Evolutionary conservation across 2,888 invertebrate species (phyloP).

Genomic region (Hirudinaria manillensis): DNA sequence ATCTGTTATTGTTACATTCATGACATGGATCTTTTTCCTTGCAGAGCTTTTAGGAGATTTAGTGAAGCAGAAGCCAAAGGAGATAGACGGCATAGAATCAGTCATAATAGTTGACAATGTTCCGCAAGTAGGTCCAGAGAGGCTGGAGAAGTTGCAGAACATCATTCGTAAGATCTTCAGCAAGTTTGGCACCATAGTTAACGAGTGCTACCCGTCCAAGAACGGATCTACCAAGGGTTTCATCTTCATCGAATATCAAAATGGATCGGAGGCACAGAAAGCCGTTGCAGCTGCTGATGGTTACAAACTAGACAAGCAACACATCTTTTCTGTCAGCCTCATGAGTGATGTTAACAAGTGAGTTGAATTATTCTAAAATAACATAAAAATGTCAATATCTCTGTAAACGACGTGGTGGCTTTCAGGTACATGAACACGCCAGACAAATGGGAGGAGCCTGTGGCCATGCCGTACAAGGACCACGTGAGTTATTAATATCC

Average conservation of each 20-base stretch:
- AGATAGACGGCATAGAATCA: slow-evolving; percentile 90
- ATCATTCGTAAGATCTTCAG: slow-evolving; percentile 85
- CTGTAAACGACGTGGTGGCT: background rate
- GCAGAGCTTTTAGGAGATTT: slow-evolving; percentile 85
- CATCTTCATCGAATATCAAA: slow-evolving; percentile 84
- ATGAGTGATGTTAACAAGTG: slow-evolving; percentile 91
- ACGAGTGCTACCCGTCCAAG: slow-evolving; percentile 77
- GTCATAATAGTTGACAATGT: slow-evolving; percentile 93
- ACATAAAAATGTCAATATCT: background rate
- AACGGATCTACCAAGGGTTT: slow-evolving; percentile 80
- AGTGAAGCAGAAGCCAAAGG: slow-evolving; percentile 78
- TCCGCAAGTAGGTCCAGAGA: slow-evolving; percentile 75
- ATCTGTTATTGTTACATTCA: too few relatives aligned
- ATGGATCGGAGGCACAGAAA: slow-evolving; percentile 73
- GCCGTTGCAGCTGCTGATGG: slow-evolving; percentile 83
- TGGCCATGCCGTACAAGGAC: slow-evolving; percentile 79
- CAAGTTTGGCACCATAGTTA: slow-evolving; percentile 77
- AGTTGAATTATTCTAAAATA: slow-evolving; percentile 51
- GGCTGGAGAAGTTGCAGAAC: slow-evolving; percentile 82
- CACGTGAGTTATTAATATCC: slow-evolving; percentile 53
- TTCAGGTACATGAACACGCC: slow-evolving; percentile 54
- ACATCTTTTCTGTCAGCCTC: slow-evolving; percentile 85
- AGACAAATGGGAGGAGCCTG: slow-evolving; percentile 86
- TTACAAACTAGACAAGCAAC: slow-evolving; percentile 88
- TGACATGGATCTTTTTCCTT: background rate